Conservation (phyloP, 2,113 vertebrate genomes). For the Poeciliopsis turrubarensis region DNA sequence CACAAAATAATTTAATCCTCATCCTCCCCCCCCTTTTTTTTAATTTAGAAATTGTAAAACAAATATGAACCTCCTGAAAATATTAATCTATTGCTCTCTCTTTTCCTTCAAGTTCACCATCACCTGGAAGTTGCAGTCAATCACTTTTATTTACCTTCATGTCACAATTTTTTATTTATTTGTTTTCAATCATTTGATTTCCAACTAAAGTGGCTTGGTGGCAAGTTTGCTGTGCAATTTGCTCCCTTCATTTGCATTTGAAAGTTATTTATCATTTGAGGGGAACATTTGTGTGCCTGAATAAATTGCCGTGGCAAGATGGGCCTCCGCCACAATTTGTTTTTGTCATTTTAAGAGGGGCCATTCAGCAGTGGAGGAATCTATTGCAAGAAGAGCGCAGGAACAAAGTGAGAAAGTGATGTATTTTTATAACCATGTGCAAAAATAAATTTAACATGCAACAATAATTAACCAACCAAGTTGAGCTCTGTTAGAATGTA, state of each 20-base stretch:
- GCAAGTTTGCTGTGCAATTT: conserved; percentile 38
- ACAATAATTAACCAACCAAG: conserved; percentile 19
- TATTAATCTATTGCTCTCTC: neutral
- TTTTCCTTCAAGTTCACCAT: too few species aligned
- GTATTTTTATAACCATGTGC: conserved; percentile 29
- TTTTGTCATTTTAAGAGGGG: conserved; percentile 41
- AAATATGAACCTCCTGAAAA: neutral
- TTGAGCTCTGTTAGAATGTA: conserved; percentile 16
- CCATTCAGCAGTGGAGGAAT: conserved; percentile 17
- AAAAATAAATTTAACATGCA: conserved; percentile 45
- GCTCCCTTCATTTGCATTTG: conserved; percentile 48
- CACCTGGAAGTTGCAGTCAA: too few species aligned
- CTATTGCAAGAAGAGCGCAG: conserved; percentile 19
- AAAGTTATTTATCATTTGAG: conserved; percentile 43
- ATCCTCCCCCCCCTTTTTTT: too few species aligned
- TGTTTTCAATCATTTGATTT: conserved; percentile 9
- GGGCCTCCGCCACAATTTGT: conserved; percentile 44
- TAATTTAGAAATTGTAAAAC: neutral
- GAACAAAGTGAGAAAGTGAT: conserved; percentile 24
- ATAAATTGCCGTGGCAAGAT: conserved; percentile 41
- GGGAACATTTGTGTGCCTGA: conserved; percentile 37
- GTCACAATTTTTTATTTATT: neutral
- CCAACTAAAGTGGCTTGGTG: conserved; percentile 20
- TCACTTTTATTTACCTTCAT: neutral
- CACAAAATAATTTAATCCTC: neutral